Conservation (phyloP, 1,140 invertebrate genomes). For the Cheumatopsyche charites region DNA sequence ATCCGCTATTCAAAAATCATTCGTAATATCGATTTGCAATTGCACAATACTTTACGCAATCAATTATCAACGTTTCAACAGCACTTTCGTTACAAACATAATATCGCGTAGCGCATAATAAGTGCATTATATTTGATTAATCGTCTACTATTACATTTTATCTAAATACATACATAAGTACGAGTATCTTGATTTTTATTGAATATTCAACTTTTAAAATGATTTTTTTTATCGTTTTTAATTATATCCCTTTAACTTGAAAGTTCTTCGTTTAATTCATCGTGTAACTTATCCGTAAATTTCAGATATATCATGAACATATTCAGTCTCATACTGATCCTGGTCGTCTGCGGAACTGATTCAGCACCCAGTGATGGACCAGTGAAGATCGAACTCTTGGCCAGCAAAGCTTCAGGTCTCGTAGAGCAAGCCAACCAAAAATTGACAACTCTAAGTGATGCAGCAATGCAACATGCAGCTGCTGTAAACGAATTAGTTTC, state of each 20-base stretch:
- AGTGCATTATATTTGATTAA: no score
- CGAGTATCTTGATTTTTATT: no score
- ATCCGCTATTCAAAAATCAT: no score
- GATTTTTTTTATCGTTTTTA: background rate
- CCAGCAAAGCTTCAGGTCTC: conserved; percentile 21
- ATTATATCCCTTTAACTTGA: background rate
- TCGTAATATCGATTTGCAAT: no score
- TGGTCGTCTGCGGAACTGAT: background rate
- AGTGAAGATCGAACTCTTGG: conserved; percentile 32
- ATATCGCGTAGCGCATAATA: no score
- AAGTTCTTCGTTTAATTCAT: background rate
- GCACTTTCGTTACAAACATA: no score
- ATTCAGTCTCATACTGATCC: background rate
- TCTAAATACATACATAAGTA: background rate
- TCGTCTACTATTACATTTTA: background rate
- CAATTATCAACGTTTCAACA: no score
- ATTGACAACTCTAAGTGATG: conserved; percentile 20
- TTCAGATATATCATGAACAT: background rate
- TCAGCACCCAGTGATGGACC: conserved; percentile 40
- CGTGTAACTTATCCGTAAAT: background rate
- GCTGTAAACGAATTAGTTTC: conserved; percentile 33
- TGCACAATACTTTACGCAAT: no score
- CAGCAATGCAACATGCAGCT: conserved; percentile 31
- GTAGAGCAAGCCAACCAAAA: conserved; percentile 34
- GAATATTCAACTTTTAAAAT: no score